These are phyloP conservation scores for Paraescarpia echinospica DNA, from an alignment of 1,140 invertebrate species.

Conservation along the genomic window DNA sequence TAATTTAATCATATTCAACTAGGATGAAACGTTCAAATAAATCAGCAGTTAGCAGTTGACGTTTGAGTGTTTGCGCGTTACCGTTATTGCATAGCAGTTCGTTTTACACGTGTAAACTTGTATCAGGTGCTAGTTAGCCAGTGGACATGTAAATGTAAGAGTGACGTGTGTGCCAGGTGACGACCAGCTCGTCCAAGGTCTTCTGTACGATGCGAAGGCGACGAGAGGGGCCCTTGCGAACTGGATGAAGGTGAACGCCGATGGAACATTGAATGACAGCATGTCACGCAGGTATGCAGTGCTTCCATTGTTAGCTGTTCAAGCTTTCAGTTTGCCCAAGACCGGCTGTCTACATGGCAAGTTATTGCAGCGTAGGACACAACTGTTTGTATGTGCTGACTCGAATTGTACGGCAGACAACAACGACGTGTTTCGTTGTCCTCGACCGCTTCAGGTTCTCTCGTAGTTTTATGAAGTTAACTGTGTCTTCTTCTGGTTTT, in stretches of 20 bases:
- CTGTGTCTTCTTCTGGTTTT: background rate
- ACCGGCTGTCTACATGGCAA: background rate
- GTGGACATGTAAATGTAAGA: too few relatives aligned
- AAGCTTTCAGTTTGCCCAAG: background rate
- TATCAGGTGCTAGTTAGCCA: too few relatives aligned
- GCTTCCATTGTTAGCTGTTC: background rate
- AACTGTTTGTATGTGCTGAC: background rate
- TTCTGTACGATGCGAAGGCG: slow-evolving; percentile 27
- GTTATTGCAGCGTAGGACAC: background rate
- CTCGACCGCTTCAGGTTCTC: background rate
- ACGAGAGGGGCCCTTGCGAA: slow-evolving; percentile 24
- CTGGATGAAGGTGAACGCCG: slow-evolving; percentile 31
- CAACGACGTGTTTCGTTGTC: background rate
- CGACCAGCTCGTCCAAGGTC: slow-evolving; percentile 25
- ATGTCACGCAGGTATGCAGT: slow-evolving; percentile 12
- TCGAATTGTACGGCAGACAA: background rate
- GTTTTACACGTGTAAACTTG: background rate
- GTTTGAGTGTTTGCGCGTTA: too few relatives aligned
- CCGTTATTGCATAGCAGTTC: background rate
- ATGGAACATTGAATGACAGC: slow-evolving; percentile 25
- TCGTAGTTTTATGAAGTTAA: background rate
- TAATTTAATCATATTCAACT: background rate
- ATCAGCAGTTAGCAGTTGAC: background rate
- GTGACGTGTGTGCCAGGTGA: slow-evolving; percentile 17
- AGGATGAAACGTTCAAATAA: background rate